Evolutionary conservation across 2,113 vertebrate species (phyloP), one percentile per base, ranked within the genome.

Genomic region (Sialia sialis): DNA sequence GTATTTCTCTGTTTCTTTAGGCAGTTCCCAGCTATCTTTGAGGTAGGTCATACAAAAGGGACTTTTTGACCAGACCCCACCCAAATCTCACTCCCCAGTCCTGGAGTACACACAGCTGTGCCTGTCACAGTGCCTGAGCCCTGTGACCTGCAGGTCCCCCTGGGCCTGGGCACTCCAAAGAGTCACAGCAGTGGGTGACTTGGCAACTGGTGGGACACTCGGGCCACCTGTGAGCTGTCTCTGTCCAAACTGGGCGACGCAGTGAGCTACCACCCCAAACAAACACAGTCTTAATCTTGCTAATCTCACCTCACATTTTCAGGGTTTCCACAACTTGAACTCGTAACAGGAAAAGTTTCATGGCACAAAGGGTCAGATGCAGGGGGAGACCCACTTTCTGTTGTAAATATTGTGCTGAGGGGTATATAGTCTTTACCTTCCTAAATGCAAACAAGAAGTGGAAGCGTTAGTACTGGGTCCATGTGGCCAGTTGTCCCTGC

Each of bases 361-460:
- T 81, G 86, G 93, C 96, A 87, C 56, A 64, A 87, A 77, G 95
- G 75, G 32, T 87, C 62, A 14, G 97, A n/a, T 36, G 93, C 94
- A 68, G 95, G 48, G 6, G 96, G 86, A 70, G 96, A 94, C 6
- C 70, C 91, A 43, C 51, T 95, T 41, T 97, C 97, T 20, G 79
- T 92, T 43, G 97, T 90, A 89, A 98, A 87, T 81, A 98, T 94
- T 6, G 96, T 89, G 16, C 97, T 96, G 55, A 99, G 90, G 4
- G 98, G 98, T 85, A 99, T 98, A 58, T 99, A 99, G 80, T 99
- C 98, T 93, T 99, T 99, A 52, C 98, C 98, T 70, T 98, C 98
- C 98, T 99, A 73, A 59, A 95, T 32, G 14, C 52, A n/a, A 81
- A 66, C 14, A 62, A 95, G 80, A 91, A 49, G 82, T 38, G 2